Evolutionary conservation across 2,888 invertebrate genomes (phyloP).

Genomic region (Resseliella maxima): DNA sequence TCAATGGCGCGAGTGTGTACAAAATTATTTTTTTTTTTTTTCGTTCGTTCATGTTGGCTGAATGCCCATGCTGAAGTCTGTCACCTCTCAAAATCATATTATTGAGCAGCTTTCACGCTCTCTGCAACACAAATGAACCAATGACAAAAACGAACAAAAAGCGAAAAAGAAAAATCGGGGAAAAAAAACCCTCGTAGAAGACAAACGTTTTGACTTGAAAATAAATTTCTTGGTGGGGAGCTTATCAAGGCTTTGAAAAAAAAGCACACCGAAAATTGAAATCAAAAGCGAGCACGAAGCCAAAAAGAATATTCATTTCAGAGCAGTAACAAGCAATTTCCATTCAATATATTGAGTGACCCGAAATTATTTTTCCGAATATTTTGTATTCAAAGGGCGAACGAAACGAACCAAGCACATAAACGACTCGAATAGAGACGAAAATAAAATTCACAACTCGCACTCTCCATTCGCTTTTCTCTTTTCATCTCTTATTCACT

Average conservation of each 20-base stretch:
- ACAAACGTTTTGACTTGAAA: neutral
- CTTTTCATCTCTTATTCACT: neutral
- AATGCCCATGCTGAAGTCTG: constrained; percentile 44
- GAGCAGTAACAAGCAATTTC: constrained; percentile 32
- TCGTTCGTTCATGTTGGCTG: neutral
- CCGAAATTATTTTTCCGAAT: constrained; percentile 15
- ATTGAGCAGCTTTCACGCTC: constrained; percentile 24
- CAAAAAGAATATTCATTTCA: constrained; percentile 35
- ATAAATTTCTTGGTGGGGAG: neutral
- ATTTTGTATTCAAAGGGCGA: constrained; percentile 47
- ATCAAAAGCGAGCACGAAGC: constrained; percentile 34
- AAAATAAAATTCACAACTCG: neutral
- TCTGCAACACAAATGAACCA: neutral
- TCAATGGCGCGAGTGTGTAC: neutral
- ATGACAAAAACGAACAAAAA: neutral
- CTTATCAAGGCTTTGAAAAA: constrained; percentile 15
- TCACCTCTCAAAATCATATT: constrained; percentile 21
- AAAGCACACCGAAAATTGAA: constrained; percentile 19
- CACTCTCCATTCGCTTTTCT: neutral
- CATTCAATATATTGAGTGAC: constrained; percentile 46
- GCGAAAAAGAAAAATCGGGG: neutral
- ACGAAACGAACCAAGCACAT: constrained; percentile 43
- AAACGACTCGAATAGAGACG: constrained; percentile 8
- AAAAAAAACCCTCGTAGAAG: neutral
- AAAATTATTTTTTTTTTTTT: too few species aligned